Base-by-base conservation (phyloP, 2,113 vertebrate species). In the Urocitellus parryii region DNA sequence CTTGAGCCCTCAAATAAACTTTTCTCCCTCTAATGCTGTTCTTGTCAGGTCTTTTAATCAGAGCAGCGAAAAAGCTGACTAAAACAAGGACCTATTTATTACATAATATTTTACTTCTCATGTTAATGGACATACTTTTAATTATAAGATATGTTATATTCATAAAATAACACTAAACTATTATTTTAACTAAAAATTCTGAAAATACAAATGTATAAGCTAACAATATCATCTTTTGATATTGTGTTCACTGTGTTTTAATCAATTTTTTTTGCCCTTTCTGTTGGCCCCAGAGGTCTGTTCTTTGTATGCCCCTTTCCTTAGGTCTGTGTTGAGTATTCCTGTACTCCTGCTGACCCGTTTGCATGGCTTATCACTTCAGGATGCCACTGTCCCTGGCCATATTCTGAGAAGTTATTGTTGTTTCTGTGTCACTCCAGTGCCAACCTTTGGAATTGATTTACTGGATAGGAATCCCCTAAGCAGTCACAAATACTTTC, bases 381-480 rank as follows among this genome's bases (percentile, higher is more conserved):
- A 37, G 37, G 12, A 74, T 39, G 16, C 14, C 22, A 16, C 63
- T 48, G 5, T 63, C 27, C 63, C 25, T 29, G 81, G n/a, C 45
- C 11, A 29, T 17, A 65, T 39, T 77, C 73, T 87, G n/a, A 92
- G 22, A 94, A 77, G 56, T 68, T 67, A 45, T 20, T 85, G 24
- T n/a, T 87, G 58, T 88, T 88, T 95, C 39, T 17, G 24, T 85
- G 34, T 79, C 61, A 90, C 9, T 58, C 37, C 12, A 42, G n/a
- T 74, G 67, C 29, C 73, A 95, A 81, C 12, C 37, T 95, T 88
- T 87, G 77, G 56, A 94, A 88, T 24, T 97, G 87, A 96, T 87
- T 96, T 95, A 74, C 77, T 13, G 39, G 13, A n/a, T 42, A 45
- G 63, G 70, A 96, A 88, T 4, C 10, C 81, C 68, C 17, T 45